These are phyloP conservation scores for Podarcis lilfordi DNA, from an alignment of 2,797 vertebrate genomes.

Conservation along the genomic window DNA sequence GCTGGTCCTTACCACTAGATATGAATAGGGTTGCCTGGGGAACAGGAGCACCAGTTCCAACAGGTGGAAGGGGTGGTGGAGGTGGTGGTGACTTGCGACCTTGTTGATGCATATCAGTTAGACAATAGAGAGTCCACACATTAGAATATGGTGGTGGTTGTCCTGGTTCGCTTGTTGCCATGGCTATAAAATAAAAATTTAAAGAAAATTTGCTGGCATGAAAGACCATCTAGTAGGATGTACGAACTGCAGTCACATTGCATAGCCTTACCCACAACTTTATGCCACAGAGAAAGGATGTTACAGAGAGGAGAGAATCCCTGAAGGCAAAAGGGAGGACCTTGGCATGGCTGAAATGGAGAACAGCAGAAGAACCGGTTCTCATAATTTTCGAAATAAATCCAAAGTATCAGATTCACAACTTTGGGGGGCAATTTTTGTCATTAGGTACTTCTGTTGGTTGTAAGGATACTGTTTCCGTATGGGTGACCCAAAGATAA, in stretches of 20 bases:
- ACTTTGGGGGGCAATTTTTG: not conserved
- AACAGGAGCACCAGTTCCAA: constrained; percentile 52
- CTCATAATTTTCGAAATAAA: not conserved
- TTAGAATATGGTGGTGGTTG: constrained; percentile 69
- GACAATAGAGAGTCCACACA: constrained; percentile 71
- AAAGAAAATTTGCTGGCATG: constrained; percentile 63
- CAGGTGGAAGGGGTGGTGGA: constrained; percentile 43
- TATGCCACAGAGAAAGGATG: constrained; percentile 44
- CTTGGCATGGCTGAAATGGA: constrained; percentile 19
- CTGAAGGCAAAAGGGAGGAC: not conserved
- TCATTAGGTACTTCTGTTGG: not conserved
- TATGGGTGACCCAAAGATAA: not conserved
- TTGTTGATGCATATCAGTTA: constrained; percentile 70
- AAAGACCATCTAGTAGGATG: constrained; percentile 43
- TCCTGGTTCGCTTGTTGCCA: constrained; percentile 70
- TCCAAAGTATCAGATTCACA: not conserved
- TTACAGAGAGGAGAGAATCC: constrained; percentile 51
- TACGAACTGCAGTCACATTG: constrained; percentile 57
- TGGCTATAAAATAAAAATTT: constrained; percentile 68
- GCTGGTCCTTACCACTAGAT: constrained; percentile 58
- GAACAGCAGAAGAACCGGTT: not conserved
- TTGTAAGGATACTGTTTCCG: not conserved
- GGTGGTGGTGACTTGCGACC: constrained; percentile 65
- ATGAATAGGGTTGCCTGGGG: constrained; percentile 56
- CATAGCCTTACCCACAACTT: constrained; percentile 31